Evolutionary conservation across 2,888 invertebrate genomes (phyloP).

Genomic region (Trachelus iudaicus): DNA sequence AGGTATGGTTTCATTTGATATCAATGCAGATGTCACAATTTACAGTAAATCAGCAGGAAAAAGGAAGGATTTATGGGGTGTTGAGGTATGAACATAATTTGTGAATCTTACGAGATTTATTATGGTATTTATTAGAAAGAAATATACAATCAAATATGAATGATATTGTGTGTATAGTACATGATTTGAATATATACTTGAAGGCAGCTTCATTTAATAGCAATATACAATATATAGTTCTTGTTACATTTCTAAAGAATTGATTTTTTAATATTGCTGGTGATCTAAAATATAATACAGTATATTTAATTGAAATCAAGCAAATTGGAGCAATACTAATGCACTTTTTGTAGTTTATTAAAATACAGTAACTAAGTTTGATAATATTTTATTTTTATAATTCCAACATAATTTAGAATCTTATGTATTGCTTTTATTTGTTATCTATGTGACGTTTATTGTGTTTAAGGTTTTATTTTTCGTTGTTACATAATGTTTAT

Average conservation of each 20-base stretch:
- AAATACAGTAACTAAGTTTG: neutral
- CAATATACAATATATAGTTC: neutral
- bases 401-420: neutral
- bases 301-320: neutral
- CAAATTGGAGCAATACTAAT: neutral
- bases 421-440: neutral
- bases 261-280: neutral
- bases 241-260: neutral
- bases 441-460: neutral
- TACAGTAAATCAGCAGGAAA: constrained; percentile 79
- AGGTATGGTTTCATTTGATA: constrained; percentile 72
- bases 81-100: constrained; percentile 62
- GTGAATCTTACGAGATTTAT: neutral
- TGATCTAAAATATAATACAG: neutral
- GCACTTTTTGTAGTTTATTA: neutral
- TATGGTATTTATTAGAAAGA: neutral
- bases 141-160: neutral
- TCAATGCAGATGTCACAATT: constrained; percentile 71
- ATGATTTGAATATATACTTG: neutral
- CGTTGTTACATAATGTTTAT: neutral
- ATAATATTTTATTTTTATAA: neutral
- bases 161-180: neutral
- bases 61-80: constrained; percentile 75
- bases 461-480: neutral
- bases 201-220: neutral